Evolutionary conservation across 2,797 vertebrate species (phyloP), one percentile per base, ranked within the genome.

Genomic region (Cynopterus sphinx): DNA sequence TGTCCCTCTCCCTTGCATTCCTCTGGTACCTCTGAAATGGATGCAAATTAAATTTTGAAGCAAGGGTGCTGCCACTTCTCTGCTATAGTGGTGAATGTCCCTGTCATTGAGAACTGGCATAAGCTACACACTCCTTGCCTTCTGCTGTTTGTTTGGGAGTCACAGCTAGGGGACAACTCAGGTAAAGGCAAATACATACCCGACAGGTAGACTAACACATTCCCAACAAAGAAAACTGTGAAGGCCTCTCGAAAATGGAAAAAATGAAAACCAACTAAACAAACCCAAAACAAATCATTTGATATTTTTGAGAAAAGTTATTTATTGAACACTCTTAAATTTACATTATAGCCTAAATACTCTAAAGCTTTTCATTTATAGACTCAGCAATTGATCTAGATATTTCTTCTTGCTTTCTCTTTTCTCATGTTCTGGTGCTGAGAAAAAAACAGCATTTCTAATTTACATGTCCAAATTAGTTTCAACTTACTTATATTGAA

Each of bases 381-480:
- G 92, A 96, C 87, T 96, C 87, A 84, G 96, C 97, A 98, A 98
- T 98, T 97, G 98, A 98, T 98, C 97, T 98, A 88, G 96, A 91
- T 95, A 91, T 93, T 74, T 98, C 59, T 97, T 74, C 79, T 91
- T 77, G 94, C 91, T 96, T 96, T 91, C 93, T 97, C 92, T 96
- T 95, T 98, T 97, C 91, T 96, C 97, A 98, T 97, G 95, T 96
- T 96, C 79, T 95, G 92, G 84, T 94, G 51, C 95, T 97, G 73
- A 91, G 97, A 95, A 98, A 98, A 98, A 96, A 98, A 98, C 97
- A 57, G 0, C 98, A 97, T 98, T 97, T 98, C 98, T 98, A 98
- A 99, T 99, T 99, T 99, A 98, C 98, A 98, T 99, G 98, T 98
- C 98, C 98, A 99, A 98, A 99, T 99, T 98, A 98, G 98, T 98